Evolutionary conservation across 2,113 vertebrate species (phyloP), one percentile per base, ranked within the genome.

Genomic region (Lepisosteus osseus): DNA sequence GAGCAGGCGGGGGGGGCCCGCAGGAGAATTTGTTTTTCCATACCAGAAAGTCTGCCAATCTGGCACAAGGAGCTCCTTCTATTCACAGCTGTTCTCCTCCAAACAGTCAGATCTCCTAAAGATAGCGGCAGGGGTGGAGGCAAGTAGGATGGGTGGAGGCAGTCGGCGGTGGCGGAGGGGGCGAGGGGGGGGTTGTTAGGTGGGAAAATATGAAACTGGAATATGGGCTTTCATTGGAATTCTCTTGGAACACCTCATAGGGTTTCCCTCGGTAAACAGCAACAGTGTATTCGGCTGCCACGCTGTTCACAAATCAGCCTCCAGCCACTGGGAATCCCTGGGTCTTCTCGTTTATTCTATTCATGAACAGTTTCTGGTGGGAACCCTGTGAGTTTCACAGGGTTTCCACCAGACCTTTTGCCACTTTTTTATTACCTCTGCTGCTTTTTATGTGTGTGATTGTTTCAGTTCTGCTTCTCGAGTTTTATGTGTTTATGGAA

Each of bases 191-290:
- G 57, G 75, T 73, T 79, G 8, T 43, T 83, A 74, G 88, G 85
- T 90, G 89, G 93, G 94, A 29, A 95, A 93, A 93, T 88, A 84
- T 92, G 83, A 92, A 93, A 86, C 83, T 68, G 67, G 68, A 79
- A 80, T 74, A 73, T 65, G 85, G 86, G 88, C 81, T 84, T 86
- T 79, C 83, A 61, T 11, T 83, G 88, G 87, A 91, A 92, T 87
- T 86, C 85, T 92, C 91, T 86, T 89, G 88, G 85, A 78, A 74
- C 72, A 86, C 79, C 86, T 84, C 82, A 83, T 79, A 81, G 89
- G 92, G 92, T 92, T 94, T 93, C 92, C 93, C 89, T 88, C 85
- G 80, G 88, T 94, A 92, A 95, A 94, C 91, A 93, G 90, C 87
- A 90, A 83, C 88, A 43, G 84, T 83, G 89, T 90, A 82, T 86